phyloP scores from a whole-genome alignment of 2,113 vertebrate genomes.

The Promerops cafer region DNA sequence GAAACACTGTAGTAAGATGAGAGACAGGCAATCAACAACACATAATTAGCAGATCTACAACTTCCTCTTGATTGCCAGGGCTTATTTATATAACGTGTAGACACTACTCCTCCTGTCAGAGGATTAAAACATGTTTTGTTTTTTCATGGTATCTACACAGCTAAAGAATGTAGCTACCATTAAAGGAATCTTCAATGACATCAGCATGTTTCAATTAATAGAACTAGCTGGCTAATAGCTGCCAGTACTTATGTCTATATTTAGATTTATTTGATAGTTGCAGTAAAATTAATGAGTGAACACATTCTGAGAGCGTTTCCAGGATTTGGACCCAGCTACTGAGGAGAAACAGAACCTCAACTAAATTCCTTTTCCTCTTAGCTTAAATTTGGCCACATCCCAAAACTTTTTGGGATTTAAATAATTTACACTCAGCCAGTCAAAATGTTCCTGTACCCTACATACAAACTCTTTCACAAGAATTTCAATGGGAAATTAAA shows the following conservation, averaged over 20 bases:
- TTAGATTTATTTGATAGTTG: slow-evolving; percentile 1
- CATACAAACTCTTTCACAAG: background rate
- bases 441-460: background rate
- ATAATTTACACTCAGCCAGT: slow-evolving; percentile 2
- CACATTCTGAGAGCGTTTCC: background rate
- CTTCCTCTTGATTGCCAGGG: background rate
- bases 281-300: background rate
- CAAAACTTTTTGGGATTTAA: slow-evolving; percentile 7
- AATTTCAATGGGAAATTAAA: background rate
- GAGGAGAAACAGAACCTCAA: background rate
- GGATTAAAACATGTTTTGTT: background rate
- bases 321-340: background rate
- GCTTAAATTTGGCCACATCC: background rate
- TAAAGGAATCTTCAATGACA: background rate
- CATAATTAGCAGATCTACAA: background rate
- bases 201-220: background rate
- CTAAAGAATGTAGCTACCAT: background rate
- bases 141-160: background rate
- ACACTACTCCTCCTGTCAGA: background rate
- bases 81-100: background rate
- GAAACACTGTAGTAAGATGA: background rate
- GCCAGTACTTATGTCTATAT: background rate
- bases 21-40: background rate
- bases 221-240: background rate
- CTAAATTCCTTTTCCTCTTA: background rate